Conservation (phyloP, 2,797 vertebrate species). For the Falco berigora region DNA sequence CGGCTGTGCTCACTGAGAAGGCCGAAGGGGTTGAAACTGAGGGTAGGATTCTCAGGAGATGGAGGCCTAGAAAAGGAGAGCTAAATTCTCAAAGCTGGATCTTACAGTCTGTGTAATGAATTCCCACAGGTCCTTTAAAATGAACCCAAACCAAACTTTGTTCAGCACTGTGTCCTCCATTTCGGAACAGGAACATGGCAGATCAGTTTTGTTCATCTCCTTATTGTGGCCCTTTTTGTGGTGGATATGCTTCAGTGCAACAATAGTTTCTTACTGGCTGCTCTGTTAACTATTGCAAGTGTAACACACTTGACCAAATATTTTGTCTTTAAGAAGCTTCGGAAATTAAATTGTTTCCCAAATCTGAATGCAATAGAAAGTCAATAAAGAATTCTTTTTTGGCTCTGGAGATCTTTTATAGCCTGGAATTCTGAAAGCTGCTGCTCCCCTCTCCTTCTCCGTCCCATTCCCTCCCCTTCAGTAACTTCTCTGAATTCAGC, state of each 20-base stretch:
- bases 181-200: neutral
- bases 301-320: neutral
- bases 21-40: neutral
- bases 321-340: neutral
- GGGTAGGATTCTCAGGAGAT: constrained; percentile 19
- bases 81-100: neutral
- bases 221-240: neutral
- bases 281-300: neutral
- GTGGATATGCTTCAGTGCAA: neutral
- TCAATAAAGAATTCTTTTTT: neutral
- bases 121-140: neutral
- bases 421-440: neutral
- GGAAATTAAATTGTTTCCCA: neutral
- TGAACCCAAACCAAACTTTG: neutral
- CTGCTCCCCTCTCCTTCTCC: neutral
- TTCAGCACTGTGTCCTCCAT: neutral
- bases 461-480: neutral
- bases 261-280: neutral
- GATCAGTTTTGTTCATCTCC: neutral
- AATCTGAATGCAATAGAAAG: neutral
- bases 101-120: neutral
- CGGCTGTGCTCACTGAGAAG: neutral
- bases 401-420: neutral
- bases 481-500: neutral
- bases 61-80: constrained; percentile 2